A percentile compares a stretch with the other conserved stretches of the same genome.
Evolutionary conservation across 1,140 invertebrate species (phyloP).

Genomic region (Laodelphax striatellus): DNA sequence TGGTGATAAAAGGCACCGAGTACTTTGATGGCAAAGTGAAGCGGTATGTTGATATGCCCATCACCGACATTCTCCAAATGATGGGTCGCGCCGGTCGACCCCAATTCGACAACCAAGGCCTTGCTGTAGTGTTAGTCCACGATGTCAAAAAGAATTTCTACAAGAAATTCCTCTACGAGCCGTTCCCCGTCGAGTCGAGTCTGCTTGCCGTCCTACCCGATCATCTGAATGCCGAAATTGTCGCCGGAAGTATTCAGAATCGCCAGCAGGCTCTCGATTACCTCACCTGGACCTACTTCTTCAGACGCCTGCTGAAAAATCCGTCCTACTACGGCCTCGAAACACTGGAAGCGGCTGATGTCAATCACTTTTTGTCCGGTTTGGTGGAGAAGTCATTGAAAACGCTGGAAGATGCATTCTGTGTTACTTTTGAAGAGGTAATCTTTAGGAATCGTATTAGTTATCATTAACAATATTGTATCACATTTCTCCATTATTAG

Average conservation of each 20-base stretch:
- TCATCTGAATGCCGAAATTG: constrained; percentile 94
- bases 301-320: constrained; percentile 79
- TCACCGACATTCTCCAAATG: constrained; percentile 98
- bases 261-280: constrained; percentile 95
- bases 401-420: constrained; percentile 60
- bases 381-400: constrained; percentile 68
- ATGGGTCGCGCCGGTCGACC: constrained; percentile 96
- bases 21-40: constrained; percentile 96
- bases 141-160: constrained; percentile 99
- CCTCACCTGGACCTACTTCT: constrained; percentile 98
- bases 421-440: constrained; percentile 49
- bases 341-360: constrained; percentile 52
- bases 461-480: too few species aligned
- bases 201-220: constrained; percentile 83
- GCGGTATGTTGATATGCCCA: constrained; percentile 98
- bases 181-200: constrained; percentile 97
- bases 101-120: constrained; percentile 88
- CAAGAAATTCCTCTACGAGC: constrained; percentile 97
- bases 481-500: too few species aligned
- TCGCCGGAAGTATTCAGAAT: constrained; percentile 69
- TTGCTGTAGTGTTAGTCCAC: constrained; percentile 94
- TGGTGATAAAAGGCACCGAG: constrained; percentile 82
- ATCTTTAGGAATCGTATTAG: too few species aligned
- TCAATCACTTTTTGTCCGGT: constrained; percentile 61
- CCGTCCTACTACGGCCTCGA: constrained; percentile 86